Evolutionary conservation across 2,797 vertebrate genomes (phyloP).

Genomic region (Lepilemur septentrionalis): DNA sequence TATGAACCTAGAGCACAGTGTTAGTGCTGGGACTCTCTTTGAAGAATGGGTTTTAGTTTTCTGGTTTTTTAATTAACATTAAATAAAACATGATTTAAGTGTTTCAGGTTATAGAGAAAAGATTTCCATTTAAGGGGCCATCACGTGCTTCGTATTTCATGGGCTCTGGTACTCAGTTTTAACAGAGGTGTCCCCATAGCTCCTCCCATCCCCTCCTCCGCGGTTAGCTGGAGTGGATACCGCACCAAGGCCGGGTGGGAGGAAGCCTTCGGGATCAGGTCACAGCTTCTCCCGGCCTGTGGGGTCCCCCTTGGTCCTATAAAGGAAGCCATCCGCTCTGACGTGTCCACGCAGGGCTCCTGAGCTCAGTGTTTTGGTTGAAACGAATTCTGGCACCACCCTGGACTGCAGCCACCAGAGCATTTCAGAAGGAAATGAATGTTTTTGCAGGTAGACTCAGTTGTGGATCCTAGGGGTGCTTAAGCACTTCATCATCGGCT

Average conservation of each 20-base stretch:
- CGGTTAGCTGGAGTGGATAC: not conserved
- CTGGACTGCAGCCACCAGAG: conserved; percentile 38
- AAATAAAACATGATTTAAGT: not conserved
- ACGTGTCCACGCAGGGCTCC: not conserved
- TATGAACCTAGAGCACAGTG: not conserved
- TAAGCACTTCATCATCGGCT: conserved; percentile 43
- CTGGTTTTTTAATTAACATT: not conserved
- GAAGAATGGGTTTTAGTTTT: not conserved
- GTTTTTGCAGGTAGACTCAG: conserved; percentile 53
- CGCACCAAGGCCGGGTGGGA: rapidly evolving
- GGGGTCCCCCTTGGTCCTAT: not conserved
- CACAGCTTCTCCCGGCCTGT: not conserved
- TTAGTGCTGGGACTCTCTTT: not conserved
- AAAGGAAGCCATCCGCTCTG: not conserved
- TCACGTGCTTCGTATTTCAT: not conserved
- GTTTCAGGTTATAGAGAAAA: not conserved
- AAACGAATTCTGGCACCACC: conserved; percentile 52
- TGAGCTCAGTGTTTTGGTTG: conserved; percentile 44
- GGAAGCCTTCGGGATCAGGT: not conserved
- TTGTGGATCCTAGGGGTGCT: conserved; percentile 37
- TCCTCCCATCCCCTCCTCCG: not conserved
- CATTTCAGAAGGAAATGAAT: conserved; percentile 63
- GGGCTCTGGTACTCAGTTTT: not conserved
- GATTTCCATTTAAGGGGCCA: not conserved
- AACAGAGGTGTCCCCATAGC: not conserved